Evolutionary conservation across 2,113 vertebrate species (phyloP), one percentile per base, ranked within the genome.

Genomic region (Electrona antarctica): DNA sequence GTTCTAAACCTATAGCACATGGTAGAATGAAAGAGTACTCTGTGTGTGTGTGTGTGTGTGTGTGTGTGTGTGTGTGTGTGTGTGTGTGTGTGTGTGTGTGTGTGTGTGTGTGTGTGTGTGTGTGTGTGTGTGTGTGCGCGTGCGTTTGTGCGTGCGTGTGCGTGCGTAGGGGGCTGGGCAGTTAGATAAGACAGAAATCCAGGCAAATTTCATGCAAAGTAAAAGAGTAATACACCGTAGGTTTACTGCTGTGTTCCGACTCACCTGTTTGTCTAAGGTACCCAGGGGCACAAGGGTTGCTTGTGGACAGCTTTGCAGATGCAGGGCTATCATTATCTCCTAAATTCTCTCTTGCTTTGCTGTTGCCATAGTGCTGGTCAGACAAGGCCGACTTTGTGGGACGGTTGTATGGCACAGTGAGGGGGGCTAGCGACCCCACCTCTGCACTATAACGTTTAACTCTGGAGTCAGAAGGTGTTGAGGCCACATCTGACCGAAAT

Each of bases 231-330:
- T 47, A 12, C 45, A 46, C 10, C 60, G 0, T 41, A 41, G 33
- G 33, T 41, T 41, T 41, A 41, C 33, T 41, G 33, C 45, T 51
- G 58, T 57, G 50, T 63, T 60, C 14, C 21, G 13, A 81, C 96
- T 96, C 93, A 98, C 97, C 96, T 76, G 87, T 60, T 69, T 74
- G 76, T 90, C 86, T 85, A 62, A 60, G 67, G 2, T 87, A 60
- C 79, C 63, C 84, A 9, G 72, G 8, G 4, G 60, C 8, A 8
- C 71, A 51, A 0, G 64, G 50, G 0, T 11, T 47, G 73, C 77
- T 83, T 8, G 33, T 45, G 5, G 57, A 21, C 57, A 70, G 51
- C 54, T 71, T 84, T 73, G 70, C 86, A 21, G 41, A 62, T n/a
- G 51, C 28, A 7, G 7, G 28, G 13, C 6, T 56, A 4, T 15